These are phyloP conservation scores for Malaclemys terrapin DNA, from an alignment of 2,113 vertebrate species.

Conservation along the genomic window DNA sequence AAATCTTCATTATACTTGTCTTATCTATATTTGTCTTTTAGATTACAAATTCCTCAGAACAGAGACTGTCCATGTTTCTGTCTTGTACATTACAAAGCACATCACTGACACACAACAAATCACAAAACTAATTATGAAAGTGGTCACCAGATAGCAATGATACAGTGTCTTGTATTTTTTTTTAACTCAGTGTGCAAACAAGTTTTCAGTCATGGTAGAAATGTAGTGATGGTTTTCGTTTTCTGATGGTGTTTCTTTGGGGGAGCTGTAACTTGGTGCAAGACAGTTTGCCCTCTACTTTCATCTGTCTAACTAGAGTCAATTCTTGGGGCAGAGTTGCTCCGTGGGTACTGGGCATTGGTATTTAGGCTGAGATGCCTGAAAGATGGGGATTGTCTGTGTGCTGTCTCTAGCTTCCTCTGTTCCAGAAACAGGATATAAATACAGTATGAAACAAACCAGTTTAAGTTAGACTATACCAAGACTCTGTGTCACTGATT, in stretches of 20 bases:
- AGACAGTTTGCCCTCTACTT: neutral
- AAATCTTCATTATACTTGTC: neutral
- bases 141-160: neutral
- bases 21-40: neutral
- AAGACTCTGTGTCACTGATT: neutral
- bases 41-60: neutral
- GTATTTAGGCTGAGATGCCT: neutral
- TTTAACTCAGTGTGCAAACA: slow-evolving; percentile 14
- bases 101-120: neutral
- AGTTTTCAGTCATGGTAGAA: slow-evolving; percentile 19
- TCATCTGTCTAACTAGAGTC: neutral
- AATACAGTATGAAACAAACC: neutral
- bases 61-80: neutral
- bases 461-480: neutral
- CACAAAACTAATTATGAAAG: neutral
- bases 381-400: neutral
- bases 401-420: neutral
- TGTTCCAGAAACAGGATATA: slow-evolving; percentile 14
- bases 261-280: neutral
- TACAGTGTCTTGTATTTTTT: neutral
- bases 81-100: rapidly evolving
- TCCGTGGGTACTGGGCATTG: neutral
- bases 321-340: neutral
- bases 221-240: neutral
- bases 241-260: neutral